phyloP scores from a whole-genome alignment of 2,113 vertebrate species.

The Pteropus alecto region DNA sequence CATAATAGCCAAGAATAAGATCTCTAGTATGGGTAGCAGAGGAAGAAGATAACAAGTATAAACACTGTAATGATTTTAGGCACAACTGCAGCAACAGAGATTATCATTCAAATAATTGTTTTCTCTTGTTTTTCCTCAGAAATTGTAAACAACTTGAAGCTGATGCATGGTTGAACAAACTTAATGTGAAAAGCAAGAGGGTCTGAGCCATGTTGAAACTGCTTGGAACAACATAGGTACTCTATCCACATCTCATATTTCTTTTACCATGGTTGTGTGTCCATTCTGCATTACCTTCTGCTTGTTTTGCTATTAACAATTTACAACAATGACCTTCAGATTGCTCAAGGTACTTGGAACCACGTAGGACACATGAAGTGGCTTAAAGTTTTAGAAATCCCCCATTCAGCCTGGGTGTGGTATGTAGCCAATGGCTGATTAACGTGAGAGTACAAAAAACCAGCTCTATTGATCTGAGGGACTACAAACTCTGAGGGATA shows the following conservation, averaged over 20 bases:
- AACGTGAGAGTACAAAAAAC: background rate
- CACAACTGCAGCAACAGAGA: background rate
- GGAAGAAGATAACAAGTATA: background rate
- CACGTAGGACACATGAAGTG: background rate
- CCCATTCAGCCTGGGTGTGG: rapidly evolving
- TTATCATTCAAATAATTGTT: background rate
- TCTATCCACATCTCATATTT: background rate
- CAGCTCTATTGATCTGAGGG: rapidly evolving
- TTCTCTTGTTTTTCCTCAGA: background rate
- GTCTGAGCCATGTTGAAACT: background rate
- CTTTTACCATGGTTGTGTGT: background rate
- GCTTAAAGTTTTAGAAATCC: background rate
- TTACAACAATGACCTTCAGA: background rate
- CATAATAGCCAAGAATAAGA: background rate
- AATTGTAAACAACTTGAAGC: background rate
- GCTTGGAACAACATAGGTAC: too few species aligned
- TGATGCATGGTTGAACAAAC: background rate
- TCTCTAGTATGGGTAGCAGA: background rate
- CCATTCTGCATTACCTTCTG: background rate
- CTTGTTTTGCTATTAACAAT: background rate
- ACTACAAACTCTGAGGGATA: background rate
- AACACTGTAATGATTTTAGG: background rate
- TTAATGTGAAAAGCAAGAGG: background rate
- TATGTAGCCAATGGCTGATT: background rate
- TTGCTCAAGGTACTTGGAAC: background rate